phyloP scores from a whole-genome alignment of 2,797 vertebrate genomes.

The Clarias fuscus region DNA sequence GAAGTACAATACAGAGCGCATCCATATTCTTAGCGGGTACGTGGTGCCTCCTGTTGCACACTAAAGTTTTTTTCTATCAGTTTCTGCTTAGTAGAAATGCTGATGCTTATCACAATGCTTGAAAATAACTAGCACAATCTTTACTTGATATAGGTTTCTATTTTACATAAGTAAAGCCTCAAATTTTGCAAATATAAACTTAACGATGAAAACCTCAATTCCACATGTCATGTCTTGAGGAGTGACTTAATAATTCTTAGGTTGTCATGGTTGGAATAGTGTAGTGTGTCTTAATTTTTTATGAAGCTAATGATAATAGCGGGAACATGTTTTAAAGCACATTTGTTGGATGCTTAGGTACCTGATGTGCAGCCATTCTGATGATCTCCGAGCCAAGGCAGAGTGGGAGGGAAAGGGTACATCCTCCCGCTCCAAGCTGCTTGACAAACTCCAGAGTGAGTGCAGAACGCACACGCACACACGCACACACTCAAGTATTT shows the following conservation, averaged over 20 bases:
- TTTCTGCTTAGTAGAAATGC: neutral
- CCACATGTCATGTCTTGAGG: neutral
- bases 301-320: neutral
- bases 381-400: slow-evolving; percentile 92
- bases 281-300: neutral
- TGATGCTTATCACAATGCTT: neutral
- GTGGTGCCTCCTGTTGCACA: slow-evolving; percentile 23
- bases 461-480: slow-evolving; percentile 27
- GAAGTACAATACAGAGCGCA: slow-evolving; percentile 88
- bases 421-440: slow-evolving; percentile 86
- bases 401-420: slow-evolving; percentile 97
- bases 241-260: neutral
- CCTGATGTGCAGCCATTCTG: slow-evolving; percentile 97
- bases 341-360: slow-evolving; percentile 75
- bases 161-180: neutral
- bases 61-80: neutral
- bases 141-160: neutral
- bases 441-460: slow-evolving; percentile 98
- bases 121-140: neutral
- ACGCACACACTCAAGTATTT: neutral
- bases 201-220: neutral
- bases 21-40: slow-evolving; percentile 89
- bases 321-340: slow-evolving; percentile 32
- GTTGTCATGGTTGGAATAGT: neutral
- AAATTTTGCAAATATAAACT: neutral